phyloP scores from a whole-genome alignment of 2,888 invertebrate genomes.

The Trissonchulus latispiculum region DNA sequence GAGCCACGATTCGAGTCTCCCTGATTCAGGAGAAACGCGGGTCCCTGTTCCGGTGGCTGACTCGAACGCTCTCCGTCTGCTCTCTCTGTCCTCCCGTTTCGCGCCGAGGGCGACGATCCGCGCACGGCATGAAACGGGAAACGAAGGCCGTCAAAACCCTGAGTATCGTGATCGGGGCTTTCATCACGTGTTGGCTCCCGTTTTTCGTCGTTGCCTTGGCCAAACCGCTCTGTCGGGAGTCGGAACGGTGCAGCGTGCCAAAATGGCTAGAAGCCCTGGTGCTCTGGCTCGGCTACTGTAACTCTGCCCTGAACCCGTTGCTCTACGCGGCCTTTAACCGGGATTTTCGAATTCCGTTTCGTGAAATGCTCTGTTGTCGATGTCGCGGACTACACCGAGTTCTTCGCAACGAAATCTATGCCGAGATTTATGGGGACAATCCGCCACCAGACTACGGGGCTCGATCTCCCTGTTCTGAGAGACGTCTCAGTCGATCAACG shows the following conservation, averaged over 20 bases:
- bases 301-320: slow-evolving; percentile 21
- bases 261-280: slow-evolving; percentile 17
- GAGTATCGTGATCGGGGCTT: slow-evolving; percentile 19
- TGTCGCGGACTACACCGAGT: slow-evolving; percentile 39
- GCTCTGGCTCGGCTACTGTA: slow-evolving; percentile 22
- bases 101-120: no score
- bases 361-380: slow-evolving; percentile 42
- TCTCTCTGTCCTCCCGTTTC: no score
- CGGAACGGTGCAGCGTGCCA: neutral
- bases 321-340: slow-evolving; percentile 35
- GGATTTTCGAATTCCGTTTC: slow-evolving; percentile 42
- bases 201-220: slow-evolving; percentile 21
- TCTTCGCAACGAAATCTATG: slow-evolving; percentile 39
- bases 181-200: slow-evolving; percentile 23
- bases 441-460: neutral
- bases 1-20: no score
- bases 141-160: slow-evolving; percentile 23
- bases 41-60: no score
- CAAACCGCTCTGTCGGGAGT: slow-evolving; percentile 16
- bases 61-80: no score
- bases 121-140: slow-evolving; percentile 6
- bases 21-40: no score
- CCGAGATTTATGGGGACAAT: neutral
- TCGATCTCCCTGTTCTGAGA: neutral
- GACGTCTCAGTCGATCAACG: neutral